Evolutionary conservation across 2,113 vertebrate genomes (phyloP), one percentile per base, ranked within the genome.

Genomic region (Ceratotherium simum): DNA sequence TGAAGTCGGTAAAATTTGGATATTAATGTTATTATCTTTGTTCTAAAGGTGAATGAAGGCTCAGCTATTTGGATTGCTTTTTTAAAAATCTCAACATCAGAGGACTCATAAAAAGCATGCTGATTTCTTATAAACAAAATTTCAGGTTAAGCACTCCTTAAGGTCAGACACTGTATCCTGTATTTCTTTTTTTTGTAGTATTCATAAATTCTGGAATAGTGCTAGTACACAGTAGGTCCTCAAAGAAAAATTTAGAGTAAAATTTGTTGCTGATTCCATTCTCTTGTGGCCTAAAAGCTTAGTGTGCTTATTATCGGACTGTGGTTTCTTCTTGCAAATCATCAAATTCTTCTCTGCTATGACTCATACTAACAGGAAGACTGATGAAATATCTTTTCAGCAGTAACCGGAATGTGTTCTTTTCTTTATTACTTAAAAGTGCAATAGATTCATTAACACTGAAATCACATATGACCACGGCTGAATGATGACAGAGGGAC

Each of bases 281-380:
- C 23, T 84, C 20, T 72, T 95, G 60, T 84, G 51, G 51, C 58
- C 36, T 85, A 16, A 92, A 97, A 36, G 3, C 82, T 69, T 81
- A 42, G n/a, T 73, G 51, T 75, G 60, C 72, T 89, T 95, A 23
- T 82, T 93, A 93, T 18, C 82, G 51, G 31, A 64, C 39, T 76
- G 51, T 93, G 97, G 85, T 93, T 95, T 95, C 91, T 97, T 92
- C 67, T 97, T 42, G 42, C 16, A 88, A 42, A 93, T 78, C 23
- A 69, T 39, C 72, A 90, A 29, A 91, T 94, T 97, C 60, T 95
- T 83, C 54, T 97, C 76, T 86, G 46, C 67, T 62, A 2, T 98
- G 97, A 97, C 89, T 97, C 93, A 97, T 54, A 60, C 56, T 95
- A 89, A 97, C 93, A 95, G 97, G 89, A 98, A 98, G 67, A 67